Base-by-base conservation (phyloP, 2,888 invertebrate species). In the Sphaerophoria taeniata region DNA sequence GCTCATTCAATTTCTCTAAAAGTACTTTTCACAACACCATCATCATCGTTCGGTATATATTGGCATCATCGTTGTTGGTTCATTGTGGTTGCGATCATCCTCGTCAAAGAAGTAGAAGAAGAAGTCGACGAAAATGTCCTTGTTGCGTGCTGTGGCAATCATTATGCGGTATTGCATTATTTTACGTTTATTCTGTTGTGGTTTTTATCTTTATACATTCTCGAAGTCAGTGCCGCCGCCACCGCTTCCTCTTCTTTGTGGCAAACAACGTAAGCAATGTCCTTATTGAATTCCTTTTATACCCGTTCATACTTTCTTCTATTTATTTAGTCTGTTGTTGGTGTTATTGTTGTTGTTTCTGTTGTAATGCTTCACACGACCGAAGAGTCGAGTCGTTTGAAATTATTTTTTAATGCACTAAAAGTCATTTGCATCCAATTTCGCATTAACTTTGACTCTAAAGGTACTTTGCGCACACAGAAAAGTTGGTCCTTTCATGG, bases 391-490 rank as follows among this genome's bases (percentile, higher is more conserved):
- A 85, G 73, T 77, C 76, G 76, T 77, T 85, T 77, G 84, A 81
- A 85, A 85, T 81, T 80, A 85, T 85, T 85, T 85, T 85, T 85
- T 85, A 85, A 85, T 85, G 85, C 81, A 80, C 85, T 85, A 85
- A 85, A 80, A 85, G 85, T 85, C 85, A 81, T 85, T 85, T 85
- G 81, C 85, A 85, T 85, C 81, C 80, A 85, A 85, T 85, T 85
- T 85, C 60, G 70, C 85, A 77, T 85, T 85, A 85, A 81, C 81
- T 85, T 77, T 74, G 73, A 81, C 85, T 85, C 85, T 56, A 73
- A 76, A 85, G 85, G 85, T 85, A 81, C 85, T 85, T 81, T 81
- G 69, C 56, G 24, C 24, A 24, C 24, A 49, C 1, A 63, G 69
- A 73, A 81, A 85, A 85, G 81, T 85, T 85, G 33, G 85, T 85